phyloP scores from a whole-genome alignment of 2,113 vertebrate genomes.

The Anguilla rostrata region DNA sequence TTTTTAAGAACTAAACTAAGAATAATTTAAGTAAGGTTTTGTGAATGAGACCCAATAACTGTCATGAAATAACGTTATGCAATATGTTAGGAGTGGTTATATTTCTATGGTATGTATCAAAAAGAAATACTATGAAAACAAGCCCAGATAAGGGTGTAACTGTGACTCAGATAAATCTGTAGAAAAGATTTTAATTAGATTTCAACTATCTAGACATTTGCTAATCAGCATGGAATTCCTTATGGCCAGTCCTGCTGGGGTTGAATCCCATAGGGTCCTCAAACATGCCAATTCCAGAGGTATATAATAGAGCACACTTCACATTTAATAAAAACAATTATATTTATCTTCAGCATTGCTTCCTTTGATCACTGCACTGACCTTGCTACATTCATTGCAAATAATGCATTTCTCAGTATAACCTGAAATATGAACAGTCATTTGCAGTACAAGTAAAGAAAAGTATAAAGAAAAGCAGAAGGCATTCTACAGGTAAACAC shows the following conservation, averaged over 20 bases:
- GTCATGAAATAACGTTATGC: neutral
- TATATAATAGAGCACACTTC: neutral
- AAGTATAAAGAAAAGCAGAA: neutral
- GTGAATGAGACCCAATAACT: neutral
- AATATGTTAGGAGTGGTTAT: neutral
- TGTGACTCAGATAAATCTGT: slow-evolving; percentile 29
- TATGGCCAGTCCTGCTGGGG: neutral
- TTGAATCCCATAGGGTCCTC: neutral
- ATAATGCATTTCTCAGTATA: neutral
- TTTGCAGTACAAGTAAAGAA: neutral
- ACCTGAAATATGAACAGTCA: neutral
- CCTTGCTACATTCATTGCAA: neutral
- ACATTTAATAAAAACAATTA: neutral
- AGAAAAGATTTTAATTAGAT: neutral
- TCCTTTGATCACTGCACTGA: neutral
- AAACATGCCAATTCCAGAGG: neutral
- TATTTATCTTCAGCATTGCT: neutral
- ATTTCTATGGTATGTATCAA: slow-evolving; percentile 7
- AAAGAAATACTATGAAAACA: neutral
- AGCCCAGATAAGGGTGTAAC: neutral
- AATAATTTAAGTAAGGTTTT: no score
- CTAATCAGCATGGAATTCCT: neutral
- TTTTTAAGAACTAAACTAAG: no score
- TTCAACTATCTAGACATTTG: slow-evolving; percentile 1
- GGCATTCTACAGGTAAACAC: neutral